phyloP scores from a whole-genome alignment of 2,113 vertebrate genomes.

The Arenaria interpres region DNA sequence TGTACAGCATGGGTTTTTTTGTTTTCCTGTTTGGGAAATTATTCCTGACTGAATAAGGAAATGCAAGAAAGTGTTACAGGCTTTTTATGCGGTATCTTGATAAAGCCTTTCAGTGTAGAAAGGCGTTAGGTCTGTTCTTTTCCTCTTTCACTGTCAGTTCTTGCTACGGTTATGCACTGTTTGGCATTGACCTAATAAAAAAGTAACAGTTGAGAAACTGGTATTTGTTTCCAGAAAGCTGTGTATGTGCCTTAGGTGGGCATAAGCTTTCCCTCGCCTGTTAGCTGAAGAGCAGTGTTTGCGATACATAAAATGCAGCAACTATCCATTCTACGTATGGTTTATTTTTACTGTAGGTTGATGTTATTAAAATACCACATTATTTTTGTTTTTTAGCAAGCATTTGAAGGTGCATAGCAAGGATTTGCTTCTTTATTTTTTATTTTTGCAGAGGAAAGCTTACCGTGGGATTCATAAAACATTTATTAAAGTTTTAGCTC shows the following conservation, averaged over 20 bases:
- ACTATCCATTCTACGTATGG: background rate
- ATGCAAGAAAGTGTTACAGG: background rate
- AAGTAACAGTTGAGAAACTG: background rate
- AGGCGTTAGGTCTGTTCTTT: background rate
- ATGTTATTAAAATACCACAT: background rate
- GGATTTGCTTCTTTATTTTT: background rate
- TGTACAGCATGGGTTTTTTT: background rate
- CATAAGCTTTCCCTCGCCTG: background rate
- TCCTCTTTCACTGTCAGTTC: background rate
- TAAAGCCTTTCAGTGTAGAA: background rate
- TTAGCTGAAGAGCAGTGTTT: background rate
- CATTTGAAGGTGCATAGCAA: background rate
- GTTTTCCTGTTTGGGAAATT: background rate
- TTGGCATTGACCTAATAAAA: background rate
- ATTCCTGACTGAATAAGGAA: background rate
- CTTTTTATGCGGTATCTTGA: background rate
- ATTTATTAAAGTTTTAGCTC: background rate
- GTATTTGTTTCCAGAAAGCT: background rate
- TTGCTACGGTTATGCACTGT: background rate
- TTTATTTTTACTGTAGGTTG: background rate
- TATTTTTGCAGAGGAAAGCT: background rate
- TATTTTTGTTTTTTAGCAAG: background rate
- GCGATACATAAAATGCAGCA: background rate
- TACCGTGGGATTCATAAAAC: background rate
- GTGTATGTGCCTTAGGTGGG: background rate